Conservation (phyloP, 2,113 vertebrate genomes). For the Monopterus albus region DNA sequence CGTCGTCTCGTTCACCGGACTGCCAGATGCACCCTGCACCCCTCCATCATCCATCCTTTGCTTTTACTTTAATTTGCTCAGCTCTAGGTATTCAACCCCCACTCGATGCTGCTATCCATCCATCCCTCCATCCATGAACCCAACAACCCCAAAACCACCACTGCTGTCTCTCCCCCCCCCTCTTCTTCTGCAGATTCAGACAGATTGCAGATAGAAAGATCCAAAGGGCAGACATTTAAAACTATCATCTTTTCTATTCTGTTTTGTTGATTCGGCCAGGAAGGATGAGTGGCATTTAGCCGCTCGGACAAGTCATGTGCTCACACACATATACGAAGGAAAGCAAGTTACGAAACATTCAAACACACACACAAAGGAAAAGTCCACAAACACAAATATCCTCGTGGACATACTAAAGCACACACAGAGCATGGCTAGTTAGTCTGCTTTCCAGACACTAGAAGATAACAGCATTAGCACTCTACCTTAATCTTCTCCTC, state of each 20-base stretch:
- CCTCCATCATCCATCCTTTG: slow-evolving; percentile 74
- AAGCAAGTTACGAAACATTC: not conserved
- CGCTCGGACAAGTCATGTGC: not conserved
- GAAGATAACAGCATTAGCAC: slow-evolving; percentile 54
- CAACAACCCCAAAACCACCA: slow-evolving; percentile 62
- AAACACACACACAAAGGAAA: slow-evolving; percentile 20
- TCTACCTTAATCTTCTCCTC: slow-evolving; percentile 56
- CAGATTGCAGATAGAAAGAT: slow-evolving; percentile 35
- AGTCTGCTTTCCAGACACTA: slow-evolving; percentile 49
- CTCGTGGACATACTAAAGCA: not conserved
- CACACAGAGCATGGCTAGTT: slow-evolving; percentile 8
- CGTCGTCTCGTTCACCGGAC: slow-evolving; percentile 33
- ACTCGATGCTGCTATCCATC: slow-evolving; percentile 20
- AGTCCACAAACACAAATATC: slow-evolving; percentile 1
- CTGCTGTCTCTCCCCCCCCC: slow-evolving; percentile 16
- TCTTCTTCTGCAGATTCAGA: slow-evolving; percentile 30
- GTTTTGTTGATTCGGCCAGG: slow-evolving; percentile 32
- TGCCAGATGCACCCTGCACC: slow-evolving; percentile 62
- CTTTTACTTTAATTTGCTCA: slow-evolving; percentile 93
- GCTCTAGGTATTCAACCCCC: slow-evolving; percentile 74
- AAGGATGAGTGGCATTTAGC: slow-evolving; percentile 60
- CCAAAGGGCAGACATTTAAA: slow-evolving; percentile 58
- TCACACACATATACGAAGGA: not conserved
- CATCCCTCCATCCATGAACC: slow-evolving; percentile 67
- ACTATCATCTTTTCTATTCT: slow-evolving; percentile 16